Evolutionary conservation across 2,888 invertebrate genomes (phyloP), one percentile per base, ranked within the genome.

Genomic region (Lycophotia porphyrea): DNA sequence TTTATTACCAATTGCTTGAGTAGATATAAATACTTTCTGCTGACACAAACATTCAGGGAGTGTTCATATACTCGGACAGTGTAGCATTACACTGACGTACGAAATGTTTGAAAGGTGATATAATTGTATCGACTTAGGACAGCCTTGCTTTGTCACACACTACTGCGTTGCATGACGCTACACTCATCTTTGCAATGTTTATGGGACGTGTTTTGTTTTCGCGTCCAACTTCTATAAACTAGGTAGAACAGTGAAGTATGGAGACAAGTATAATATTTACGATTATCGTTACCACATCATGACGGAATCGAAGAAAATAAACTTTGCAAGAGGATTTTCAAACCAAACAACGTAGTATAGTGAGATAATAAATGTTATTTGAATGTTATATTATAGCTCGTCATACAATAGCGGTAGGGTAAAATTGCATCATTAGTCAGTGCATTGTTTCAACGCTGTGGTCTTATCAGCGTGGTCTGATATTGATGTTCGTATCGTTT

Each of bases 341-440:
- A 76, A 75, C 49, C 47, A 42, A 84, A 67, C 73, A 73, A 74
- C 55, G 42, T 68, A 74, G 66, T 73, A 42, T 78, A 73, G 55
- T 64, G 47, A 76, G 65, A 78, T 66, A 77, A 74, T 74, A 75
- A 80, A 77, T 71, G 64, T 71, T 72, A 78, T 82, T 81, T 73
- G 55, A 83, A 80, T 83, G 60, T 77, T 80, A 60, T 64, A 77
- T 77, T 80, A 60, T 64, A 77, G 27, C 67, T 76, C 69, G 42
- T 74, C 82, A 84, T 49, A 85, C 73, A 81, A 71, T 78, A 61
- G 66, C 27, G 21, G 47, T 78, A 71, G 73, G 27, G 55, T 78
- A 77, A 84, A 88, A 87, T 76, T 85, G 79, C 81, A 85, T 85
- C 78, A 84, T 89, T 84, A 87, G 81, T 84, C 82, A 84, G 71